These are phyloP conservation scores for Dendrocincla fuliginosa DNA, from an alignment of 2,797 vertebrate species.

Conservation along the genomic window DNA sequence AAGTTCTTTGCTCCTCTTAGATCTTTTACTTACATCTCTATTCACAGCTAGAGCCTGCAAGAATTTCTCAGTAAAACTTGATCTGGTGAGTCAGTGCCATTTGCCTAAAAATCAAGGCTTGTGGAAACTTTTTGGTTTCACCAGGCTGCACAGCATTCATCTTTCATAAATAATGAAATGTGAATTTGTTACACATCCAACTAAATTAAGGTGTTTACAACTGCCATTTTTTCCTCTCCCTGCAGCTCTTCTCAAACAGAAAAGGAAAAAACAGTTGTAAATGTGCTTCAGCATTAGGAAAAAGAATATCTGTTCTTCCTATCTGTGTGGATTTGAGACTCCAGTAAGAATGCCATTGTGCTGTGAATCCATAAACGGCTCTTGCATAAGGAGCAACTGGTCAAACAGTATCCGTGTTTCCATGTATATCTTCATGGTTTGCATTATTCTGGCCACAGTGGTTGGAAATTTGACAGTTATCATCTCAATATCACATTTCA, in stretches of 20 bases:
- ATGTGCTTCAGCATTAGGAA: neutral
- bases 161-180: neutral
- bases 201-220: neutral
- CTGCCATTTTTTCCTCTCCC: neutral
- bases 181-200: neutral
- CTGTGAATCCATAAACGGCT: slow-evolving; percentile 66
- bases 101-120: neutral
- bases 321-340: neutral
- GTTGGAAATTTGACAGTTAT: slow-evolving; percentile 84
- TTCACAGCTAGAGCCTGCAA: neutral
- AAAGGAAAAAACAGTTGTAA: neutral
- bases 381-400: slow-evolving; percentile 74
- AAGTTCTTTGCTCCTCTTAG: neutral
- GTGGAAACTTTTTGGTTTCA: neutral
- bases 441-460: slow-evolving; percentile 79
- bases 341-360: slow-evolving; percentile 64
- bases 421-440: slow-evolving; percentile 74
- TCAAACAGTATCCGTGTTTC: slow-evolving; percentile 58
- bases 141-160: neutral
- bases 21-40: neutral
- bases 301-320: neutral
- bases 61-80: neutral
- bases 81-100: neutral
- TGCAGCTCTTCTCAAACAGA: slow-evolving; percentile 1
- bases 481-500: slow-evolving; percentile 86